Evolutionary conservation across 2,797 vertebrate species (phyloP), one percentile per base, ranked within the genome.

Genomic region (Sciurus carolinensis): DNA sequence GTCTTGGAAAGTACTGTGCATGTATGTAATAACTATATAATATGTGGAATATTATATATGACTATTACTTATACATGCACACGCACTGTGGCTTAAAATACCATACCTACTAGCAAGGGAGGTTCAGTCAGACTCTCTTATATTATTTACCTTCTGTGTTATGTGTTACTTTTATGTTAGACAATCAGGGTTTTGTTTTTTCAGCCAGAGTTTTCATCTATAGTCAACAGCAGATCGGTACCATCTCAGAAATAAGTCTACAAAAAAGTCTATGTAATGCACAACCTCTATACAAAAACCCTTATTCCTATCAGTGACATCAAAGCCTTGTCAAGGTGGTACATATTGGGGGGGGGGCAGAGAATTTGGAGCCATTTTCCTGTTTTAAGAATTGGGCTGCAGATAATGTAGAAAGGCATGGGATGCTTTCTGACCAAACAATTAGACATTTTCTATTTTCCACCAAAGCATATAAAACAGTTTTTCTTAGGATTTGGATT

Each of bases 301-400:
- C 79, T 62, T 36, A 57, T 98, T 98, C 97, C 96, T 98, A 95
- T 97, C 96, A 97, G 47, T 98, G 97, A 97, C 96, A 94, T 97
- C 99, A 98, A 99, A 99, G 99, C 99, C 99, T 99, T 99, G 99
- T 99, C 99, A 99, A 99, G 99, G 99, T 99, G 98, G 98, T 99
- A 98, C 99, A 98, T 98, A 98, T 98, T 98, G 36, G 88, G n/a
- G 36, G 80, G 54, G 24, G 80, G 59, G 24, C 5, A 11, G 95
- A 96, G 14, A 50, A 88, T 97, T 87, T 95, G 15, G 15, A 88
- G 94, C 97, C 97, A 98, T 98, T 91, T 98, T 97, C 97, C 95
- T 98, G 80, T 98, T 98, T 92, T 84, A 96, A 93, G 89, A 91
- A 96, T 96, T 97, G 67, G 96, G 28, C 89, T 87, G 95, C 96